phyloP scores from a whole-genome alignment of 1,140 invertebrate genomes.

The Brachionus manjavacas region DNA sequence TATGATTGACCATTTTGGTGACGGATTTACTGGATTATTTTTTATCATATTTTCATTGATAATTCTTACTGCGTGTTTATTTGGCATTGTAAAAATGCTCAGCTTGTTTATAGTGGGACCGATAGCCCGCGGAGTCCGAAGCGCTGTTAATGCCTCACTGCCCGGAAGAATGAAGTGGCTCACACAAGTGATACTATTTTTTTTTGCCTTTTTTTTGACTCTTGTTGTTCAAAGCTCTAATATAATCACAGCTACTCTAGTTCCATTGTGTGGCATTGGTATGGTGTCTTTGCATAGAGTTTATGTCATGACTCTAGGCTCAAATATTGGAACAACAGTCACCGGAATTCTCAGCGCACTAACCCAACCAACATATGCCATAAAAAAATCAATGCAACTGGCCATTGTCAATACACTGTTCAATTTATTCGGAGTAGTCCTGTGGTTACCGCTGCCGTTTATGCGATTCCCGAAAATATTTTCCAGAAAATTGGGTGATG shows the following conservation, averaged over 20 bases:
- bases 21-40: not conserved
- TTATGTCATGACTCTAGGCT: constrained; percentile 65
- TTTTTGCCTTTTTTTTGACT: constrained; percentile 61
- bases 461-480: constrained; percentile 62
- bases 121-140: constrained; percentile 60
- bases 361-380: constrained; percentile 51
- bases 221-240: constrained; percentile 65
- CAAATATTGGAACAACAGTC: constrained; percentile 65
- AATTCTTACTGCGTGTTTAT: not conserved
- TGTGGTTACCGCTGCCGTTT: constrained; percentile 64
- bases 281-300: constrained; percentile 63
- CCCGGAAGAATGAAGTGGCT: constrained; percentile 56
- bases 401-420: constrained; percentile 65
- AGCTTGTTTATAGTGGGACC: constrained; percentile 49
- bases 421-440: constrained; percentile 62
- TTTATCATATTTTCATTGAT: constrained; percentile 14
- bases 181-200: constrained; percentile 59
- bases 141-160: constrained; percentile 62
- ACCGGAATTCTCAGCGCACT: constrained; percentile 62
- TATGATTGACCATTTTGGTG: constrained; percentile 10
- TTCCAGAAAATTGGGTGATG: constrained; percentile 59
- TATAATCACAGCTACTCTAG: constrained; percentile 65
- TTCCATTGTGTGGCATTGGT: constrained; percentile 64
- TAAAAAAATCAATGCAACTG: constrained; percentile 61
- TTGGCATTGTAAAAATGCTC: constrained; percentile 18